Evolutionary conservation across 2,888 invertebrate genomes (phyloP).

Genomic region (Matsumyia berberina): DNA sequence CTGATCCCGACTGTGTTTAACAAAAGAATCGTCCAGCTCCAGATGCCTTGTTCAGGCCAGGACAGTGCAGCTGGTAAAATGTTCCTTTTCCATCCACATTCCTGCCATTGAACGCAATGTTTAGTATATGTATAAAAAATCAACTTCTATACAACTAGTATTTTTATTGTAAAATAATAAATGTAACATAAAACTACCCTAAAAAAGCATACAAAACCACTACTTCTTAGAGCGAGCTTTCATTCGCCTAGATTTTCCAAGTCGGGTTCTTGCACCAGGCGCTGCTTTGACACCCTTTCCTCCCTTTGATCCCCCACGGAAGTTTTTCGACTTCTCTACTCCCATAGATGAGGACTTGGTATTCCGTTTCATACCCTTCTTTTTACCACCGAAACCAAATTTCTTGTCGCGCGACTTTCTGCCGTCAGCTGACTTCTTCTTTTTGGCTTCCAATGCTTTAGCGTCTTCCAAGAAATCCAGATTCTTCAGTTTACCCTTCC

Average conservation of each 20-base stretch:
- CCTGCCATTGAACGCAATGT: too few relatives aligned
- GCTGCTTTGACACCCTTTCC: slow-evolving; percentile 79
- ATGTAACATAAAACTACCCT: slow-evolving; percentile 38
- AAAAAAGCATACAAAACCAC: slow-evolving; percentile 12
- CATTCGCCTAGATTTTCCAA: slow-evolving; percentile 86
- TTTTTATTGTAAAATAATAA: slow-evolving; percentile 54
- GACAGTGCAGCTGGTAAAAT: too few relatives aligned
- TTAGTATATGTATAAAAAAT: too few relatives aligned
- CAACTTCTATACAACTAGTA: background rate
- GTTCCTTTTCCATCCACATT: too few relatives aligned
- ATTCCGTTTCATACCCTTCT: slow-evolving; percentile 94
- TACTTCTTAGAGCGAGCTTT: slow-evolving; percentile 82
- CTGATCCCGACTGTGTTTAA: too few relatives aligned
- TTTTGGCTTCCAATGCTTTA: slow-evolving; percentile 82
- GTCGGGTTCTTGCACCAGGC: slow-evolving; percentile 84
- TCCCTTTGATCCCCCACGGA: slow-evolving; percentile 77
- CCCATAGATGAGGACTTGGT: slow-evolving; percentile 89
- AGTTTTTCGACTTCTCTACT: slow-evolving; percentile 80
- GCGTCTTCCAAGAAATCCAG: slow-evolving; percentile 92
- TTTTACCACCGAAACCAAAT: slow-evolving; percentile 98
- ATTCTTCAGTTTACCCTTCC: slow-evolving; percentile 92
- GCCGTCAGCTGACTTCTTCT: slow-evolving; percentile 84
- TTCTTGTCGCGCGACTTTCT: slow-evolving; percentile 91
- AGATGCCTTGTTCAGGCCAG: too few relatives aligned
- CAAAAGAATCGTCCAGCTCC: too few relatives aligned